phyloP scores from a whole-genome alignment of 2,888 invertebrate genomes.

The Pammene fasciana region DNA sequence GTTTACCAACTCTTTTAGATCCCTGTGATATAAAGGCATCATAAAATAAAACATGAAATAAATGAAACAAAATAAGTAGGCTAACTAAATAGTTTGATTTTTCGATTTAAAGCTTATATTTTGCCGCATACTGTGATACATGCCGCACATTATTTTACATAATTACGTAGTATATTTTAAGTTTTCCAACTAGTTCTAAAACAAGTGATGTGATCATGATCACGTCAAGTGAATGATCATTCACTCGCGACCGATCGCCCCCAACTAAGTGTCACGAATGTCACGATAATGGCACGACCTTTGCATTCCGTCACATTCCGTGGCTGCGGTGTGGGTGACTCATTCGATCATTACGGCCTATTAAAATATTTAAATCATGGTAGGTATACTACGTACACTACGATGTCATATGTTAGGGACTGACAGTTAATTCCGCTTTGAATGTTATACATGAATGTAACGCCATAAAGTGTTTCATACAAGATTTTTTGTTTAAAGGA shows the following conservation, averaged over 20 bases:
- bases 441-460: not conserved
- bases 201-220: slow-evolving; percentile 27
- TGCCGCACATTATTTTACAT: too few species aligned
- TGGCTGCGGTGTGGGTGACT: slow-evolving; percentile 18
- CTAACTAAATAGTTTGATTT: too few species aligned
- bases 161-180: too few species aligned
- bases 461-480: not conserved
- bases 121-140: too few species aligned
- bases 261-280: slow-evolving; percentile 23
- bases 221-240: slow-evolving; percentile 19
- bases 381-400: not conserved
- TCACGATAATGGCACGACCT: slow-evolving; percentile 36
- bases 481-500: too few species aligned
- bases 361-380: slow-evolving; percentile 12
- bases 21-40: too few species aligned
- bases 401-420: not conserved
- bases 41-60: too few species aligned
- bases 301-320: slow-evolving; percentile 30
- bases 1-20: too few species aligned
- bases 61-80: too few species aligned
- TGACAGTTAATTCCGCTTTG: not conserved
- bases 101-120: too few species aligned
- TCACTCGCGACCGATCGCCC: slow-evolving; percentile 17
- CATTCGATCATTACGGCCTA: slow-evolving; percentile 27
- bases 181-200: not conserved